Base-by-base conservation (phyloP, 2,113 vertebrate genomes). In the Tamias sibiricus region DNA sequence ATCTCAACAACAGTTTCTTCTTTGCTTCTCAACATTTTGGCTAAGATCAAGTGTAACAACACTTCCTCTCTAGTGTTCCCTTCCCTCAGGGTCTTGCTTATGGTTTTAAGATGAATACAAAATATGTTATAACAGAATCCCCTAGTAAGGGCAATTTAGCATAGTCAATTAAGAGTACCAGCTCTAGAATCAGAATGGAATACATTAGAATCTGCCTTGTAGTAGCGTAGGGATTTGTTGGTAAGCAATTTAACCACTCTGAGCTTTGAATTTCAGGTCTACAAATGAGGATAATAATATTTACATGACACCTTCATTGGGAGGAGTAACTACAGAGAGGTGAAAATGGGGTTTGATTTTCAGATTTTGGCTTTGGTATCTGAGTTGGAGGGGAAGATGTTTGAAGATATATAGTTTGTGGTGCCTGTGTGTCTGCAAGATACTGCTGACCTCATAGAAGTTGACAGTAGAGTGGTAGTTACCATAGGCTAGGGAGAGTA, bases 81-180 rank as follows among this genome's bases (percentile, higher is more conserved):
- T 88, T 82, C 26, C 57, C 35, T 82, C 32, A 20, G 68, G 32
- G 16, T 81, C 76, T 81, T 94, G 20, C 26, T 40, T 92, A 68
- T 93, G 62, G 47, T 90, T 98, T 97, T 90, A 85, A 92, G 20
- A 95, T 84, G 72, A 94, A 92, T 35, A 97, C 20, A 88, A 94
- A 94, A 82, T 76, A 85, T 14, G 9, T 44, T 81, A 22, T 54
- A 81, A 90, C 4, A 62, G 52, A 95, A 93, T 85, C 11, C 37
- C 4, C 76, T 90, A 68, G 4, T 76, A 52, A 86, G 52, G 2
- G 16, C 37, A 71, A 68, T 71, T 84, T 81, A 92, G 24, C 64
- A 77, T n/a, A 94, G 22, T 79, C 9, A 13, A 11, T 87, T 85
- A 52, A 84, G 40, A 89, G 28, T 68, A 74, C 20, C 8, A 90